These are phyloP conservation scores for Sebastes minor DNA, from an alignment of 2,797 vertebrate species.

Conservation along the genomic window DNA sequence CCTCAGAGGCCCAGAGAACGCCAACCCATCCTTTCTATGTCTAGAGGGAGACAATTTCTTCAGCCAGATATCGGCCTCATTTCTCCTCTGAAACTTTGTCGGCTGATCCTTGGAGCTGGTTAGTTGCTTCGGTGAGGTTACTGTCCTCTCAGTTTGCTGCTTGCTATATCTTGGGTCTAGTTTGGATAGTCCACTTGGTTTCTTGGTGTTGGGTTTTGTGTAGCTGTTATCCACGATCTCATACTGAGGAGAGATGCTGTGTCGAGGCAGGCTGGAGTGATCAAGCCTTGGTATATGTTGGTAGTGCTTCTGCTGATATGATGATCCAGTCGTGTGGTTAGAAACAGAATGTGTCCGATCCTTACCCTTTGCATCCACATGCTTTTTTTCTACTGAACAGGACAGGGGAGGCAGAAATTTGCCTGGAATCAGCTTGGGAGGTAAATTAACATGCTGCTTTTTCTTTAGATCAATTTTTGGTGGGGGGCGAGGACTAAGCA, in stretches of 20 bases:
- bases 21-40: background rate
- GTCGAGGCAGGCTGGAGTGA: slow-evolving; percentile 36
- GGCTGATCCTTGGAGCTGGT: slow-evolving; percentile 1
- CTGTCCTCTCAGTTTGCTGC: background rate
- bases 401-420: slow-evolving; percentile 21
- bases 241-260: slow-evolving; percentile 61
- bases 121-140: background rate
- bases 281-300: slow-evolving; percentile 36
- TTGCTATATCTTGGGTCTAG: slow-evolving; percentile 15
- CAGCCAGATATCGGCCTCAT: background rate
- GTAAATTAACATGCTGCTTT: slow-evolving; percentile 4
- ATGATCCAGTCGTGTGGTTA: background rate
- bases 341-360: background rate
- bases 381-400: slow-evolving; percentile 7
- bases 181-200: background rate
- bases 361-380: background rate
- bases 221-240: slow-evolving; percentile 67
- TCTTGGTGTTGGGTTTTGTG: background rate
- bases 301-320: background rate
- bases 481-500: background rate
- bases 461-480: slow-evolving; percentile 30
- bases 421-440: background rate
- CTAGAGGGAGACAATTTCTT: slow-evolving; percentile 1
- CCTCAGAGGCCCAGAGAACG: slow-evolving; percentile 43
- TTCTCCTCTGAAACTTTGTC: slow-evolving; percentile 1